Evolutionary conservation across 2,797 vertebrate genomes (phyloP), one percentile per base, ranked within the genome.

Genomic region (Protosalanx chinensis): DNA sequence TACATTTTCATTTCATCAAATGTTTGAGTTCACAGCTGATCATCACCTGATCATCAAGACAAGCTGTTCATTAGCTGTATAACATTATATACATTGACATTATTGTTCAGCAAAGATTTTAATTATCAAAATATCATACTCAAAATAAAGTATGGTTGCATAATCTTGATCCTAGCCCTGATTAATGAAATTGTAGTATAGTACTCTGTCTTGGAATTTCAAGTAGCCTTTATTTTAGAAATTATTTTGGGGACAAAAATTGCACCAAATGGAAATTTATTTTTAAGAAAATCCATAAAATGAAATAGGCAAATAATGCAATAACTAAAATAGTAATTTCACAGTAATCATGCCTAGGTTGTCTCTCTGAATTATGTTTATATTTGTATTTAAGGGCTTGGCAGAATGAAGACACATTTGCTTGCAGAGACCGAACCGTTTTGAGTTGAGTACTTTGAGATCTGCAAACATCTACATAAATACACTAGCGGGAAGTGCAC

Each of bases 381-480:
- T 29, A 20, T 20, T 61, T 27, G 60, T 13, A 27, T 72, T 23
- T 64, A 7, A 72, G 49, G 1, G 59, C 46, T 6, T 12, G 71
- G 23, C n/a, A 0, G 35, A 67, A 32, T 32, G 7, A 33, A 30
- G 10, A 56, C 57, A 61, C 13, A 62, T 65, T 29, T 15, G 46
- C 32, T 70, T n/a, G 20, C 53, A 4, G 13, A 51, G 16, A 64
- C 23, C 70, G 37, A 16, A 57, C 3, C 6, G 12, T 51, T 46
- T 67, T 72, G 59, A 70, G 58, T 46, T 62, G 27, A 70, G 56
- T 6, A 16, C 41, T 37, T 70, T 61, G n/a, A 69, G 51, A 76
- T 16, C 33, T 41, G 37, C 37, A 41, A 41, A 41, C 37, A 41
- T 41, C 37, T 12, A 10, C 58, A 49, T n/a, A 20, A 49, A 70